Evolutionary conservation across 1,140 invertebrate genomes (phyloP).

Genomic region (Ips nitidus): DNA sequence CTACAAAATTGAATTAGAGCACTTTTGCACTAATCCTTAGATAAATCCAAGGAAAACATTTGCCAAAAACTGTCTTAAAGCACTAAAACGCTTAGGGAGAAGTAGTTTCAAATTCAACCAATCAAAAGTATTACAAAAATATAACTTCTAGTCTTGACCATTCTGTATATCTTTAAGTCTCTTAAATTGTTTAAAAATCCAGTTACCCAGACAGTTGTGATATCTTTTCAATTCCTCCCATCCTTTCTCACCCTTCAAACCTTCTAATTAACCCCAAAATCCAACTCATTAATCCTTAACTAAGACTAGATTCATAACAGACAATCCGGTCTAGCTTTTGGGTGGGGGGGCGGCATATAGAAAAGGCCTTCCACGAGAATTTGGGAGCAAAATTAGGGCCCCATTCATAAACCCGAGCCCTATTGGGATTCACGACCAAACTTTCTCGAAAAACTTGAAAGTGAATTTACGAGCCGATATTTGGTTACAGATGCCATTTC

Average conservation of each 20-base stretch:
- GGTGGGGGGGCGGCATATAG: not conserved
- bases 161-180: too few relatives aligned
- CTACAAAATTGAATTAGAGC: too few relatives aligned
- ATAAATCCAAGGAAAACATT: too few relatives aligned
- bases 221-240: not conserved
- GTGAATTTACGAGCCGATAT: not conserved
- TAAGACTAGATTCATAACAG: not conserved
- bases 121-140: too few relatives aligned
- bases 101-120: too few relatives aligned
- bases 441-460: not conserved
- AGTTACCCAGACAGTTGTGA: too few relatives aligned
- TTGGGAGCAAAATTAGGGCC: not conserved
- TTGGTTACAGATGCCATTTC: slow-evolving; percentile 26
- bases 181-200: too few relatives aligned
- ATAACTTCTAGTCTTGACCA: too few relatives aligned
- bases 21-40: too few relatives aligned
- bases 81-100: too few relatives aligned
- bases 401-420: not conserved
- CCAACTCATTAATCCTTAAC: too few relatives aligned
- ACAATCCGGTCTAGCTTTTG: not conserved
- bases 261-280: not conserved
- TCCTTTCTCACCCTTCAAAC: not conserved
- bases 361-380: not conserved
- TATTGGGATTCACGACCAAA: slow-evolving; percentile 1
- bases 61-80: too few relatives aligned